Evolutionary conservation across 2,797 vertebrate genomes (phyloP).

Genomic region (Sternotherus odoratus): DNA sequence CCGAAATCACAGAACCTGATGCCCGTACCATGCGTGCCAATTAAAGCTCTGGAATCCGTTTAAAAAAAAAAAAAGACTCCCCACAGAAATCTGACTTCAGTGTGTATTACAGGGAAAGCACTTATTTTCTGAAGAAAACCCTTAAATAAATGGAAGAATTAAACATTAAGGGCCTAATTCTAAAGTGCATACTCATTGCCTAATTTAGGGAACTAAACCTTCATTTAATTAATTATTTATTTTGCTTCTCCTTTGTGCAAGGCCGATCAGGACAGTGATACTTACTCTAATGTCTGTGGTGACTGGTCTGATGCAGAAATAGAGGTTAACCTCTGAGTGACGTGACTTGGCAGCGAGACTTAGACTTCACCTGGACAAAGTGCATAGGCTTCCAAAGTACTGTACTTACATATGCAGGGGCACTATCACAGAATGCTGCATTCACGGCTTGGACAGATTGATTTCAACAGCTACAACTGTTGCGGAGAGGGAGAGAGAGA

Average conservation of each 20-base stretch:
- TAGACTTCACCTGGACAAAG: conserved; percentile 14
- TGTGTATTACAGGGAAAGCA: not conserved
- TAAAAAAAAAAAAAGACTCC: too few relatives aligned
- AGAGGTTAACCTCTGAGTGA: conserved; percentile 22
- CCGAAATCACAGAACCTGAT: not conserved
- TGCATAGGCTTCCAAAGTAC: conserved; percentile 13
- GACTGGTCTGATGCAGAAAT: conserved; percentile 15
- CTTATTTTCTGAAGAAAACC: conserved; percentile 9
- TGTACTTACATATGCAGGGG: not conserved
- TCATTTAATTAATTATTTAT: conserved; percentile 12
- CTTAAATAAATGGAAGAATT: conserved; percentile 17
- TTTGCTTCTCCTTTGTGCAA: conserved; percentile 26
- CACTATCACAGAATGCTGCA: not conserved
- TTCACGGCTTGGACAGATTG: not conserved
- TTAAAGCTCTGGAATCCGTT: too few relatives aligned
- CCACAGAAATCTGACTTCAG: not conserved
- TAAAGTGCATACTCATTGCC: not conserved
- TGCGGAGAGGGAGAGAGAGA: too few relatives aligned
- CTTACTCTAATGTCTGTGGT: conserved; percentile 5
- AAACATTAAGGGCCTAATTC: conserved; percentile 6
- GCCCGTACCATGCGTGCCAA: too few relatives aligned
- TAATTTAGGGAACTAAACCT: not conserved
- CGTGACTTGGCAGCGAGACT: not conserved
- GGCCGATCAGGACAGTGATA: not conserved
- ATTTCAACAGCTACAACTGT: conserved; percentile 23